A percentile compares a stretch with the other conserved stretches of the same genome.
phyloP scores from a whole-genome alignment of 2,797 vertebrate species.

The Alca torda region DNA sequence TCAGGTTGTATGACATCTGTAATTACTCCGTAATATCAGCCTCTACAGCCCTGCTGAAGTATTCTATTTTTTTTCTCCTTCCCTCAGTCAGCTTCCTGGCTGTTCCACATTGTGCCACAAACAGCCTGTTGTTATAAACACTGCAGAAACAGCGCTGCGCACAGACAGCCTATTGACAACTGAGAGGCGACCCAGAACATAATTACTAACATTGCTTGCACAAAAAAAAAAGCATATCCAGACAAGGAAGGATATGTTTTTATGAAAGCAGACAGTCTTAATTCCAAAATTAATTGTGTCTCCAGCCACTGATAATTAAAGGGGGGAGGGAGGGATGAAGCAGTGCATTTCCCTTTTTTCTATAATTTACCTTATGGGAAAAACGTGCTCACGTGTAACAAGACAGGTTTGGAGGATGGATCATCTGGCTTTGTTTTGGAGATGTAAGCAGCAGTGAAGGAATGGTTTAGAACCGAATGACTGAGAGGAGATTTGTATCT shows the following conservation, averaged over 20 bases:
- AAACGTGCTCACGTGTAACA: not conserved
- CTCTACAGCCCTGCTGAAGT: not conserved
- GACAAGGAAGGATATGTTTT: constrained; percentile 46
- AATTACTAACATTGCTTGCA: constrained; percentile 12
- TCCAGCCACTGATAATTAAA: constrained; percentile 39
- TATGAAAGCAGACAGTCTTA: constrained; percentile 53
- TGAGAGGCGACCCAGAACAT: constrained; percentile 21
- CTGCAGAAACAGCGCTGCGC: not conserved
- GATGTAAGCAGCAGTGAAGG: not conserved
- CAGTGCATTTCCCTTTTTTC: constrained; percentile 7
- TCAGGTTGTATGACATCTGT: not conserved
- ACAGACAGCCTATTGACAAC: constrained; percentile 45
- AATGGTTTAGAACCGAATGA: not conserved
- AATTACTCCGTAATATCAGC: constrained; percentile 14
- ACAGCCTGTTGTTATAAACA: constrained; percentile 51
- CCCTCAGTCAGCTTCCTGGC: not conserved
- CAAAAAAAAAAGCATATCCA: not conserved
- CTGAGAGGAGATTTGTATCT: not conserved
- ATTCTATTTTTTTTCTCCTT: not conserved
- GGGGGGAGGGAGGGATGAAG: not conserved
- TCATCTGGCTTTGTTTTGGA: constrained; percentile 14
- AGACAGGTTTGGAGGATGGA: not conserved
- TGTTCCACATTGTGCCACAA: constrained; percentile 12
- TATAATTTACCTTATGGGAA: constrained; percentile 49
- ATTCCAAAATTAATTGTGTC: constrained; percentile 56